Evolutionary conservation across 1,140 invertebrate species (phyloP).

Genomic region (Bombus pyrosoma): DNA sequence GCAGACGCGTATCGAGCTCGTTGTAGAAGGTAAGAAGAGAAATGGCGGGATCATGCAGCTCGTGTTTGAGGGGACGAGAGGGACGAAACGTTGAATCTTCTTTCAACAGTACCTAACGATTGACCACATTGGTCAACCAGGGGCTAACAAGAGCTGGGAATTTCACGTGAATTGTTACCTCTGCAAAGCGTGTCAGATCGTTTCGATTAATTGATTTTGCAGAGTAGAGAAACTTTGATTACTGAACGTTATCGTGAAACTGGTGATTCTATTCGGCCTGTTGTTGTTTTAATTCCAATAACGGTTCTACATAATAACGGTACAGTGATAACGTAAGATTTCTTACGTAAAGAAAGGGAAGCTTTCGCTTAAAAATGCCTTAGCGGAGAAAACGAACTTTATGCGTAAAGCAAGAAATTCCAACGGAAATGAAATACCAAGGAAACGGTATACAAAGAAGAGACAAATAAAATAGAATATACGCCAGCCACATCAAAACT

Average conservation of each 20-base stretch:
- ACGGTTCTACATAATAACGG: too few species aligned
- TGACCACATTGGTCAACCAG: slow-evolving; percentile 36
- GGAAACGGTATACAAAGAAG: not conserved
- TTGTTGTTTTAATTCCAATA: not conserved
- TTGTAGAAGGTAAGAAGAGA: not conserved
- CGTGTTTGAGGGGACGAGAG: not conserved
- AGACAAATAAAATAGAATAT: not conserved
- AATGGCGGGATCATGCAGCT: slow-evolving; percentile 5
- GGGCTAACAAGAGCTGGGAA: slow-evolving; percentile 30
- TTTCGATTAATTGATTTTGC: slow-evolving; percentile 64
- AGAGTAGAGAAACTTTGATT: slow-evolving; percentile 34
- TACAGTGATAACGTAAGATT: too few species aligned
- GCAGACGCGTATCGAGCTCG: not conserved
- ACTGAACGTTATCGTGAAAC: not conserved
- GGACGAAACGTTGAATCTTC: slow-evolving; percentile 33
- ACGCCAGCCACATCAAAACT: not conserved
- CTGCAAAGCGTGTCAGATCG: slow-evolving; percentile 49
- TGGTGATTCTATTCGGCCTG: too few species aligned
- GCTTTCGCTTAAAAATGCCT: not conserved
- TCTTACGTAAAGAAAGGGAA: not conserved
- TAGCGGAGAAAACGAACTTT: not conserved
- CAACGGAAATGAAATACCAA: not conserved
- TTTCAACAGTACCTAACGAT: slow-evolving; percentile 45
- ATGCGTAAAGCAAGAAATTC: not conserved
- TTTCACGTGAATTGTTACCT: slow-evolving; percentile 34